These are phyloP conservation scores for Malacosoma neustria DNA, from an alignment of 2,888 invertebrate genomes.

Conservation along the genomic window DNA sequence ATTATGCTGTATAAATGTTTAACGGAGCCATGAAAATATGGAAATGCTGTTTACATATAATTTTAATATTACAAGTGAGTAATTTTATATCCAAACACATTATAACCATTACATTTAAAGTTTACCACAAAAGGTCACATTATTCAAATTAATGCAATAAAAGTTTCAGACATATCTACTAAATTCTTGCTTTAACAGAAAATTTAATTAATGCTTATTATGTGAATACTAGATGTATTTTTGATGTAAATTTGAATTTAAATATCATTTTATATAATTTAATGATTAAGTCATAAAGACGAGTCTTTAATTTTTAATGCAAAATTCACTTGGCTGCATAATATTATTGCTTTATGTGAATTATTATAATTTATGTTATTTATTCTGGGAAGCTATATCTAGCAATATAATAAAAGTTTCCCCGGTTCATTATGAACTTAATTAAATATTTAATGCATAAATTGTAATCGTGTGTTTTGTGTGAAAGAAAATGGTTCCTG, in stretches of 20 bases:
- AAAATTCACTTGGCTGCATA: constrained; percentile 1
- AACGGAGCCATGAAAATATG: background rate
- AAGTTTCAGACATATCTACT: background rate
- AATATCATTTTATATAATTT: background rate
- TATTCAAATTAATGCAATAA: background rate
- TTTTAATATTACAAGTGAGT: background rate
- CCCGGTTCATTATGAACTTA: background rate
- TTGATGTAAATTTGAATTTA: background rate
- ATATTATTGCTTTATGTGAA: constrained; percentile 2
- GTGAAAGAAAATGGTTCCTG: background rate
- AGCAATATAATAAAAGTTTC: background rate
- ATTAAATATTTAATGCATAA: background rate
- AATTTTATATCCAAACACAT: background rate
- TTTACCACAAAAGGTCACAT: background rate
- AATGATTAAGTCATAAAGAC: background rate
- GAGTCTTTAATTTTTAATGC: background rate
- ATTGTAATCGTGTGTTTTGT: background rate
- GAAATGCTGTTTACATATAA: background rate
- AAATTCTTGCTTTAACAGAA: background rate
- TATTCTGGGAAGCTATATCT: too few species aligned
- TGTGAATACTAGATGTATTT: background rate
- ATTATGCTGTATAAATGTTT: background rate
- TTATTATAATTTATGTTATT: constrained; percentile 1
- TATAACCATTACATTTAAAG: background rate
- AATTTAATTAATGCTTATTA: background rate